Evolutionary conservation across 2,797 vertebrate species (phyloP).

Genomic region (Falco berigora): DNA sequence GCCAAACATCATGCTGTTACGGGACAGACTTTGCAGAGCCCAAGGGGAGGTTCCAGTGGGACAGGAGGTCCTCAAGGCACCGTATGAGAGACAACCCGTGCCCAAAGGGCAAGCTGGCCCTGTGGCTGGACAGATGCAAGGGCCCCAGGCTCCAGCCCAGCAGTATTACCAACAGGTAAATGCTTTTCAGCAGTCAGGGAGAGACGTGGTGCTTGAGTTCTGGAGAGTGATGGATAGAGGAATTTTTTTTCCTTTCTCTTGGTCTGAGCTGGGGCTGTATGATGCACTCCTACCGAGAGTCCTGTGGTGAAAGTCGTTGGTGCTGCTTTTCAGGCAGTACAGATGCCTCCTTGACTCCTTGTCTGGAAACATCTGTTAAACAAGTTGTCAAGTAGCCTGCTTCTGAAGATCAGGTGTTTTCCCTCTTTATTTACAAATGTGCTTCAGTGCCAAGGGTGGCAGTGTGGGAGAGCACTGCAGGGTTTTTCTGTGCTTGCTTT

Average conservation of each 20-base stretch:
- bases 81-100: slow-evolving; percentile 22
- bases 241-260: neutral
- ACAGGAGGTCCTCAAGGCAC: slow-evolving; percentile 41
- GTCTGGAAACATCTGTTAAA: neutral
- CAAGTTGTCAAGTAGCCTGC: neutral
- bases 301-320: neutral
- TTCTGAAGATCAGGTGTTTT: neutral
- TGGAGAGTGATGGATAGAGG: neutral
- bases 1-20: slow-evolving; percentile 82
- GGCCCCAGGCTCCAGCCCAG: slow-evolving; percentile 63
- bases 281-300: neutral
- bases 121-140: slow-evolving; percentile 69
- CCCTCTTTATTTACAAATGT: neutral
- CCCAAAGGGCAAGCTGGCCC: slow-evolving; percentile 61
- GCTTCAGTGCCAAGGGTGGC: neutral
- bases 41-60: slow-evolving; percentile 73
- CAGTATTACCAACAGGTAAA: slow-evolving; percentile 80
- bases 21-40: slow-evolving; percentile 84
- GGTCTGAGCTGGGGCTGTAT: neutral
- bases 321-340: neutral
- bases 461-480: neutral
- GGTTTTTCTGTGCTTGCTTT: neutral
- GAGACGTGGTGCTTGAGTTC: neutral
- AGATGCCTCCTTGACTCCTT: neutral
- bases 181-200: neutral